Percentiles rank a stretch among this genome's conserved stretches.
Evolutionary conservation across 1,140 invertebrate species (phyloP).

Genomic region (Bombus confusus): DNA sequence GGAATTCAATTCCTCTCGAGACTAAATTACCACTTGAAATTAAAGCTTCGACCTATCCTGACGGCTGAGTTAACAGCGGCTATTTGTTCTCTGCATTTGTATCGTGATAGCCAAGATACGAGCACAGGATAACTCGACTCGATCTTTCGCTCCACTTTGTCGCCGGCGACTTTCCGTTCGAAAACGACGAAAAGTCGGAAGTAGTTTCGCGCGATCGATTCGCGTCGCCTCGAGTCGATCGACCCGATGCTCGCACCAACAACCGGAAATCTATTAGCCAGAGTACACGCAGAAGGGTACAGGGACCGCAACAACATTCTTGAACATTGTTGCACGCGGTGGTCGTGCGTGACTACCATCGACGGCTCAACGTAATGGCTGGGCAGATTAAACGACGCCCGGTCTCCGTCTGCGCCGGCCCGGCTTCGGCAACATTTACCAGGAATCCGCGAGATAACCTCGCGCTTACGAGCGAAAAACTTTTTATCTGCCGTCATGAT

Average conservation of each 20-base stretch:
- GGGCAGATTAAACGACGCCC: constrained; percentile 56
- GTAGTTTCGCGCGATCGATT: not conserved
- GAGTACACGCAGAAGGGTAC: not conserved
- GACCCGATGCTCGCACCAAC: not conserved
- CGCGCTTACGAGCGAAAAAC: constrained; percentile 60
- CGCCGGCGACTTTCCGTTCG: not conserved
- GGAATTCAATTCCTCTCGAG: constrained; percentile 9
- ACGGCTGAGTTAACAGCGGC: too few species aligned
- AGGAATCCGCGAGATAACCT: constrained; percentile 68
- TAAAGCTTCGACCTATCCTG: too few species aligned
- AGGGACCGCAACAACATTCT: constrained; percentile 34
- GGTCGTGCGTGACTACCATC: constrained; percentile 54
- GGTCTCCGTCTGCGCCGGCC: not conserved
- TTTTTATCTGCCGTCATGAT: constrained; percentile 65
- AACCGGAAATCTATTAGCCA: not conserved
- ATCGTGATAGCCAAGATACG: too few species aligned
- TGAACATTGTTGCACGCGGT: constrained; percentile 51
- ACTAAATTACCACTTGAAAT: too few species aligned
- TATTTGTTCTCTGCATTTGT: too few species aligned
- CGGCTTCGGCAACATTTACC: constrained; percentile 61
- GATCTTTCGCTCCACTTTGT: too few species aligned
- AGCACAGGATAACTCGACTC: too few species aligned
- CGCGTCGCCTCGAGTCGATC: not conserved
- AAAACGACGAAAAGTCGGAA: not conserved
- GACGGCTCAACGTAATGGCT: constrained; percentile 40